Percentiles rank a stretch among this genome's conserved stretches.
These are phyloP conservation scores for Sepioteuthis lessoniana DNA, from an alignment of 2,888 invertebrate species.

Conservation along the genomic window DNA sequence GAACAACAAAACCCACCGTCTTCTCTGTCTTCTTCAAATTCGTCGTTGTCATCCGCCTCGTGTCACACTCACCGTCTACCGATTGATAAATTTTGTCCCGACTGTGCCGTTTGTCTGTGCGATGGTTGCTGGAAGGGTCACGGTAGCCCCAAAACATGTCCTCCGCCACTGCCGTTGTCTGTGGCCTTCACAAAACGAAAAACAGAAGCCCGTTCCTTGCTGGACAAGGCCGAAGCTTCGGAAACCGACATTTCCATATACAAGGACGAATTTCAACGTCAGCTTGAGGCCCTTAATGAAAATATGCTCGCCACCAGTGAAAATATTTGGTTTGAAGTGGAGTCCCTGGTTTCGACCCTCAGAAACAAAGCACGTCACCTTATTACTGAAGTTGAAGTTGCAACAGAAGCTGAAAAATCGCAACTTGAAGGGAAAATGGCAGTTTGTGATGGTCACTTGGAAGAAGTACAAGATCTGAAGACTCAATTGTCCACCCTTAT, in stretches of 20 bases:
- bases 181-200: neutral
- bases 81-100: neutral
- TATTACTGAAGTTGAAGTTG: neutral
- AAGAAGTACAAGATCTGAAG: neutral
- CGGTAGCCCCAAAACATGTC: neutral
- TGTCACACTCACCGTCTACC: neutral
- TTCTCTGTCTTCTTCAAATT: neutral
- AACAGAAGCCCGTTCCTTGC: slow-evolving; percentile 8
- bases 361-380: neutral
- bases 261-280: neutral
- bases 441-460: neutral
- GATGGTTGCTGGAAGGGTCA: neutral
- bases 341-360: neutral
- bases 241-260: neutral
- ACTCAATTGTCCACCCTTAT: neutral
- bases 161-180: neutral
- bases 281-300: neutral
- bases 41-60: neutral
- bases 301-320: neutral
- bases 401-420: neutral
- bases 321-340: neutral
- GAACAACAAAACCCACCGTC: neutral
- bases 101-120: neutral
- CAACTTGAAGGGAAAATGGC: neutral
- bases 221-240: neutral